Evolutionary conservation across 2,888 invertebrate genomes (phyloP).

Genomic region (Apotomis turbidana): DNA sequence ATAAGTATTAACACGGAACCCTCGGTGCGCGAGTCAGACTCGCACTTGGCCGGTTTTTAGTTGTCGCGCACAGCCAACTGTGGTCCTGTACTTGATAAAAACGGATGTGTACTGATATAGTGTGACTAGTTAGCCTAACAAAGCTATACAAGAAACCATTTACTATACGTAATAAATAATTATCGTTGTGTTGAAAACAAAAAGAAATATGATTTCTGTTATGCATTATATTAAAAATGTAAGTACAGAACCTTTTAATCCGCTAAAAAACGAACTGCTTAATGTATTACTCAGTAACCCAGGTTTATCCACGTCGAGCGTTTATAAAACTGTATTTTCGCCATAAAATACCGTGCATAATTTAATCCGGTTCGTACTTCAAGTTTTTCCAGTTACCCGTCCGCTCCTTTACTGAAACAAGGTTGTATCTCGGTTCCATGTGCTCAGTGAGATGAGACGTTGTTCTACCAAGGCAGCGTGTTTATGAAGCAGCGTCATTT

Average conservation of each 20-base stretch:
- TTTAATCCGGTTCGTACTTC: constrained; percentile 22
- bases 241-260: not conserved
- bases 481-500: constrained; percentile 38
- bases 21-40: too few species aligned
- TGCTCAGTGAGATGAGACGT: constrained; percentile 13
- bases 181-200: too few species aligned
- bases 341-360: constrained; percentile 25
- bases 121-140: too few species aligned
- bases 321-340: constrained; percentile 19
- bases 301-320: not conserved
- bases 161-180: too few species aligned
- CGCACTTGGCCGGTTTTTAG: too few species aligned
- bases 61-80: too few species aligned
- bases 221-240: not conserved
- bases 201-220: too few species aligned
- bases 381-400: constrained; percentile 35
- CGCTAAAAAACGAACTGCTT: not conserved
- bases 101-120: too few species aligned
- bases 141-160: too few species aligned
- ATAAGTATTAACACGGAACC: too few species aligned
- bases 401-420: not conserved
- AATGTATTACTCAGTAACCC: not conserved
- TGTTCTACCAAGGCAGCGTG: constrained; percentile 2
- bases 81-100: too few species aligned
- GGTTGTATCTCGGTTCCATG: constrained; percentile 10